phyloP scores from a whole-genome alignment of 92 coral and sea anemone species.

The Micromussa lordhowensis region DNA sequence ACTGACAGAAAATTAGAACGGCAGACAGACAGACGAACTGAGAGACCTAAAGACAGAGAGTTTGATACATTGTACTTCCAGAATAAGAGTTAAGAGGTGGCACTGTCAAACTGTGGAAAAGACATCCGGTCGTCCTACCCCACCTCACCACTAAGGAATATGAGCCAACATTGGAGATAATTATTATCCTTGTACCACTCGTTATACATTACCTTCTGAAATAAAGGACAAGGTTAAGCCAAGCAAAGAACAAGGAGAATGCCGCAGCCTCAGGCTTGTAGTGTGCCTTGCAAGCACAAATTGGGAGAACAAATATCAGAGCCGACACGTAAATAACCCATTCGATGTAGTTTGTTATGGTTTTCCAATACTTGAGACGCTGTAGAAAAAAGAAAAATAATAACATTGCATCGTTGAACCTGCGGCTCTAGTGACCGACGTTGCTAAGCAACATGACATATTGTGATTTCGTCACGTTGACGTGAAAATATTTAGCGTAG shows the following conservation, averaged over 20 bases:
- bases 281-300: conserved; percentile 61
- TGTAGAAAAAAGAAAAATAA: conserved; percentile 9
- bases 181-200: too few species aligned
- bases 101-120: too few species aligned
- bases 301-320: conserved; percentile 63
- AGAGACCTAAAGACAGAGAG: too few species aligned
- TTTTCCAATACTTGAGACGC: conserved; percentile 68
- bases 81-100: too few species aligned
- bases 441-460: background rate
- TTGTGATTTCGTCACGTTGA: background rate
- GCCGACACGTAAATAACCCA: conserved; percentile 79
- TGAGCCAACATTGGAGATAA: too few species aligned
- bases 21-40: too few species aligned
- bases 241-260: conserved; percentile 81
- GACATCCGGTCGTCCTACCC: too few species aligned
- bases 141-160: too few species aligned
- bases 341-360: conserved; percentile 78
- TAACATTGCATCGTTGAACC: background rate
- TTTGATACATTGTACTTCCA: too few species aligned
- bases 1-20: too few species aligned
- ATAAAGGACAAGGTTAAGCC: conserved; percentile 84
- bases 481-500: too few species aligned
- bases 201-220: conserved; percentile 75
- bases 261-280: conserved; percentile 63
- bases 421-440: background rate